Evolutionary conservation across 2,888 invertebrate species (phyloP), one percentile per base, ranked within the genome.

Genomic region (Drosophila trichaetosa): DNA sequence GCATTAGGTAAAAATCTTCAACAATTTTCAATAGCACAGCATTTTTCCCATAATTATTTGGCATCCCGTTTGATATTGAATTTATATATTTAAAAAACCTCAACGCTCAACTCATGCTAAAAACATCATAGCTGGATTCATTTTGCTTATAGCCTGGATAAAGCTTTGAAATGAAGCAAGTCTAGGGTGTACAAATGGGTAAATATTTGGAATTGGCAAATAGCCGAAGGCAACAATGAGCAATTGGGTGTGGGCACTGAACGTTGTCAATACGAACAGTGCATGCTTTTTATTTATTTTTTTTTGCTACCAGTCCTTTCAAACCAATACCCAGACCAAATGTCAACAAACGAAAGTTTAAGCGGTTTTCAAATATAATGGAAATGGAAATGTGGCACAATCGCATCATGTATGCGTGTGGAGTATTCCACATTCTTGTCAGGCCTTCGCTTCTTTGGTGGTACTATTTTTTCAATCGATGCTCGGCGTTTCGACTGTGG

Each of bases 201-300:
- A 33, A 38, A 46, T 69, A 48, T 62, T 52, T 40, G 36, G 29
- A 69, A 76, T 59, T 56, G 52, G 52, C 53, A 76, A 72, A 69
- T 51, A 68, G 48, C 81, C 53, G 18, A 21, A 38, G 40, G 61
- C 65, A 62, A 69, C 24, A 57, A 51, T 46, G 7, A 29, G 29
- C 49, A 36, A 66, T 34, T 38, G 53, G 54, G 54, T 27, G 27
- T 38, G 16, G 11, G 16, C 36, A 34, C 24, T 36, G 18, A 36
- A 36, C 29, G n/a, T 40, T 29, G 40, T 18, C 40, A 42, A 57
- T 31, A 31, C 3, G 21, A 29, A n/a, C 13, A 16, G 18, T 58
- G 33, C 18, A 33, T 18, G 16, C 3, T 54, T 27, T 54, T 18
- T 54, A 18, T 34, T 10, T 4, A 7, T n/a, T n/a, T 10, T 40